phyloP scores from a whole-genome alignment of 2,797 vertebrate genomes.

The Malurus splendens region DNA sequence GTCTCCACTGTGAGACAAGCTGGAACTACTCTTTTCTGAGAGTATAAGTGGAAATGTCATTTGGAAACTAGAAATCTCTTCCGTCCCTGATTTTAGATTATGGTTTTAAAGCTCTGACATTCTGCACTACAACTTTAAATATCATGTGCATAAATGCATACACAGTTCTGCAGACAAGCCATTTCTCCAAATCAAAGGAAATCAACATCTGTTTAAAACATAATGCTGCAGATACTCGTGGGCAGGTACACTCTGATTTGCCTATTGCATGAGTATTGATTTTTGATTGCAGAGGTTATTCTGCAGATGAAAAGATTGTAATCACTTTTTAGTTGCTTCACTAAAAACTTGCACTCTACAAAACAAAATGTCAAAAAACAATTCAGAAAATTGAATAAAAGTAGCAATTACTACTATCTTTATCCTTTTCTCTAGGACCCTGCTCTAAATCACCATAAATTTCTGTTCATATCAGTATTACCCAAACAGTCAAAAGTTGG shows the following conservation, averaged over 20 bases:
- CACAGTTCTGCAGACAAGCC: background rate
- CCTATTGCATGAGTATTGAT: constrained; percentile 35
- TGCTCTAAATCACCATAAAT: background rate
- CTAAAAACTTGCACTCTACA: background rate
- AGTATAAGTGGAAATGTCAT: background rate
- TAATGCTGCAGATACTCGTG: background rate
- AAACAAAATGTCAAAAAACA: background rate
- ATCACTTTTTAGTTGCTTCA: constrained; percentile 1
- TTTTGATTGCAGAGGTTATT: constrained; percentile 59
- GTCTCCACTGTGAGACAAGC: background rate
- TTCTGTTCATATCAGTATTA: background rate
- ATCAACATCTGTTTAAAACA: constrained; percentile 48
- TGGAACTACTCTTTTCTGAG: background rate
- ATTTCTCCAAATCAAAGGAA: constrained; percentile 55
- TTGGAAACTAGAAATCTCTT: background rate
- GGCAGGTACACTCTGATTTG: constrained; percentile 35
- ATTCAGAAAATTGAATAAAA: background rate
- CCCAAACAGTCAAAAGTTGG: background rate
- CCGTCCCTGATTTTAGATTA: background rate
- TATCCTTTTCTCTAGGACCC: background rate
- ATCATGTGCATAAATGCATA: constrained; percentile 17
- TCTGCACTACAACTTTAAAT: background rate
- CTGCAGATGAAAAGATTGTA: constrained; percentile 41
- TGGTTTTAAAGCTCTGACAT: constrained; percentile 19
- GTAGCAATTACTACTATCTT: background rate